Base-by-base conservation (phyloP, 1,140 invertebrate genomes). In the Aphelenchoides avenae region DNA sequence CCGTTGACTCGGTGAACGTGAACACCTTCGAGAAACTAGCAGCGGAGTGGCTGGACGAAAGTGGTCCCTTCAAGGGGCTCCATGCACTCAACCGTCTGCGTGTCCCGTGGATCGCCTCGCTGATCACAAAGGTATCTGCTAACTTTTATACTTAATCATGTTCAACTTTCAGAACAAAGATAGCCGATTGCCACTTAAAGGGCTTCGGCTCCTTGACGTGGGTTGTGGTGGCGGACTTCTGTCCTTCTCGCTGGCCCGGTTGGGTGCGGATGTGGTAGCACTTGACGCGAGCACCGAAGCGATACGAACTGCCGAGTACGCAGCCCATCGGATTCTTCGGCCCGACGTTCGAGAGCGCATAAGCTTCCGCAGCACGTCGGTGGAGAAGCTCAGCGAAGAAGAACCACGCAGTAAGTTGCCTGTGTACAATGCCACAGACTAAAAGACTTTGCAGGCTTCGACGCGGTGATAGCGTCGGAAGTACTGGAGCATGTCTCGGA, bases 161-260 rank as follows among this genome's bases (percentile, higher is more conserved):
- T 3, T 18, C 48, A 3, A 15, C 7, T 51, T 50, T 18, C 41
- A 37, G 48, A 49, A 51, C 15, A 15, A 33, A 15, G n/a, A 4
- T 34, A 26, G 7, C 5, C 3, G 26, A 9, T 46, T 3, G 39
- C 85, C 87, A 3, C 75, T 92, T 9, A 72, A 82, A 69, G 84
- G 84, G 40, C 68, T 85, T 24, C 81, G 80, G 44, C 84, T 92
- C 53, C 73, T 91, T 9, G 89, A 93, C 81, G 84, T 91, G 65
- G 90, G 90, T 13, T 91, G 89, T 81, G 90, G 90, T 6, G 89
- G 88, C 42, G 89, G 89, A 5, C 83, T 91, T 59, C 73, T 91
- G 2, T 81, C 84, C 34, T 87, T 68, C 80, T 80, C 84, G 13
- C 75, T 89, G 20, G 85, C 85, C 37, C 80, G 86, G 79, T 79